These are phyloP conservation scores for Peromyscus nudipes DNA, from an alignment of 2,797 vertebrate genomes.

Conservation along the genomic window DNA sequence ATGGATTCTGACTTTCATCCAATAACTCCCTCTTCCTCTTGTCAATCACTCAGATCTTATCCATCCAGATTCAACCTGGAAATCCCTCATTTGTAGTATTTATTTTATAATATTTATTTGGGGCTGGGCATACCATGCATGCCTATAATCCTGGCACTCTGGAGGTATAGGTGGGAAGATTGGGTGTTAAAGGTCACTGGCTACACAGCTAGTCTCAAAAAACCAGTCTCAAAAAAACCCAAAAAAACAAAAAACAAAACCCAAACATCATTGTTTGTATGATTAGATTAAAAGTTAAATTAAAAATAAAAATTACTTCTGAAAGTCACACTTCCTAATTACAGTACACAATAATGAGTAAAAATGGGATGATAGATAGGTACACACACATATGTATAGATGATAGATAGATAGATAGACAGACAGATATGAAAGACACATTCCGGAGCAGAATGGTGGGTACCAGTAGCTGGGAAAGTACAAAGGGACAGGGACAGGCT, in stretches of 20 bases:
- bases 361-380: not conserved
- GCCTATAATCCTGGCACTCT: not conserved
- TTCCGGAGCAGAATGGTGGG: not conserved
- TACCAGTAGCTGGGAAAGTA: too few species aligned
- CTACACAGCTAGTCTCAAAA: not conserved
- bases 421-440: not conserved
- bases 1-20: not conserved
- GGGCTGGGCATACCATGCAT: not conserved
- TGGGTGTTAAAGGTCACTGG: not conserved
- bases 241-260: too few species aligned
- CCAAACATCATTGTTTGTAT: not conserved
- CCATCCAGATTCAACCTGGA: not conserved
- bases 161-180: not conserved
- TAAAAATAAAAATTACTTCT: not conserved
- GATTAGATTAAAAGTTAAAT: not conserved
- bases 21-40: not conserved
- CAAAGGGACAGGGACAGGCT: not conserved
- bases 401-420: not conserved
- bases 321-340: not conserved
- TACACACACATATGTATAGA: not conserved
- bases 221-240: not conserved
- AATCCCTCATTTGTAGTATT: slow-evolving; percentile 1
- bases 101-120: not conserved
- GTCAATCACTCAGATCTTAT: slow-evolving; percentile 15
- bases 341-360: not conserved